These are phyloP conservation scores for Ariopsis seemanni DNA, from an alignment of 2,113 vertebrate species.

Conservation along the genomic window DNA sequence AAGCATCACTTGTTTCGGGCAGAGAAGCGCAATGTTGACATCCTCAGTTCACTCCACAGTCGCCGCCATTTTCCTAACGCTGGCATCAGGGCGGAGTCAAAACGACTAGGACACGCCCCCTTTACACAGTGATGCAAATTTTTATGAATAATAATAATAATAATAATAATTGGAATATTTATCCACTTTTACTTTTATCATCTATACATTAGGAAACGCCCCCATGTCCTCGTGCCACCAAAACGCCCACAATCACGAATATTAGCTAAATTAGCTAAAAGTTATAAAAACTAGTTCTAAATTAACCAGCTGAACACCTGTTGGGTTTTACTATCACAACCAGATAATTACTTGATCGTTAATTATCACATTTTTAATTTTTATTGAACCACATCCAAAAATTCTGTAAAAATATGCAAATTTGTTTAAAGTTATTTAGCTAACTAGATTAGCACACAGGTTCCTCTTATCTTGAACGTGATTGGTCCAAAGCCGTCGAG, in stretches of 20 bases:
- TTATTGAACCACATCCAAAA: not conserved
- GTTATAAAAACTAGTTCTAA: not conserved
- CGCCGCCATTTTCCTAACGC: conserved; percentile 78
- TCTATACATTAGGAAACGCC: not conserved
- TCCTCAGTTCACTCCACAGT: conserved; percentile 70
- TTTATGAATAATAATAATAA: too few relatives aligned
- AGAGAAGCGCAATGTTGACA: conserved; percentile 67
- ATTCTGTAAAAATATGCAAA: not conserved
- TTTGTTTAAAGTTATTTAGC: not conserved
- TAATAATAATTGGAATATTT: not conserved
- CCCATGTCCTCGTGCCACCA: not conserved
- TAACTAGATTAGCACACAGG: not conserved
- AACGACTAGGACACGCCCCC: conserved; percentile 29
- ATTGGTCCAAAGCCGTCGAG: not conserved
- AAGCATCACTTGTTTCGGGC: conserved; percentile 43
- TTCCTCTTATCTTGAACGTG: not conserved
- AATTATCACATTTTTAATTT: not conserved
- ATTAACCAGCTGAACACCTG: not conserved
- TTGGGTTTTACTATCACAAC: not conserved
- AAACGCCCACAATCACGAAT: not conserved
- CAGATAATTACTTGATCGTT: not conserved
- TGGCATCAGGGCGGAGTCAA: conserved; percentile 58
- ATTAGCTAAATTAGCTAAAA: not conserved
- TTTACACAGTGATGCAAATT: not conserved
- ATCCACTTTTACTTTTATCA: not conserved